These are phyloP conservation scores for Buceros bicornis DNA, from an alignment of 2,797 vertebrate species.

Conservation along the genomic window DNA sequence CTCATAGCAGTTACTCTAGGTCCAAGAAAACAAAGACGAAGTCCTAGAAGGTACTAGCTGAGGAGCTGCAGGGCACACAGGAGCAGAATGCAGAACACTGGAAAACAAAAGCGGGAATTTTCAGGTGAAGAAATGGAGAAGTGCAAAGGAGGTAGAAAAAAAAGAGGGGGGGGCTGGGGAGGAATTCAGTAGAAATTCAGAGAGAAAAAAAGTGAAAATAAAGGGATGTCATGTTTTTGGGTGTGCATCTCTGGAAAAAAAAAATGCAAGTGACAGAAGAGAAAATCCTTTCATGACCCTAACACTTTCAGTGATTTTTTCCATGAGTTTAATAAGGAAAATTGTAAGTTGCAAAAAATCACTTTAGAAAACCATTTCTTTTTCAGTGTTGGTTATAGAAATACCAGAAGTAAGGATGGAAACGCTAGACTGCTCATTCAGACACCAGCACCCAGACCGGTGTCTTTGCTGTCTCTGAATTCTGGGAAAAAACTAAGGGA, in stretches of 20 bases:
- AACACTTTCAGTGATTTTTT: background rate
- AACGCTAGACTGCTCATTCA: constrained; percentile 7
- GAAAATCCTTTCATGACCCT: background rate
- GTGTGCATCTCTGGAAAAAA: background rate
- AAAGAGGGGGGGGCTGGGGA: rapidly evolving
- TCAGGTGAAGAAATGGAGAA: background rate
- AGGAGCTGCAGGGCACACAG: background rate
- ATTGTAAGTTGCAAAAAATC: background rate
- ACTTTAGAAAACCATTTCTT: background rate
- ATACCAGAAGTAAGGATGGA: constrained; percentile 25
- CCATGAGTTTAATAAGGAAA: background rate
- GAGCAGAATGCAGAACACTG: background rate
- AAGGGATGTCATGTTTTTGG: background rate
- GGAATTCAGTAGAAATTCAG: background rate
- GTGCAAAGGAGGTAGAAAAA: rapidly evolving
- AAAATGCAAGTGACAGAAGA: background rate
- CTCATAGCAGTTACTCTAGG: background rate
- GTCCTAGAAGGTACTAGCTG: background rate
- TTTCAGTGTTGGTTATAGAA: background rate
- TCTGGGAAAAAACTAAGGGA: background rate
- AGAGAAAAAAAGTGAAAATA: background rate
- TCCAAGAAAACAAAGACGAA: background rate
- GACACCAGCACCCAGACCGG: background rate
- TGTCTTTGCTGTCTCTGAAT: background rate
- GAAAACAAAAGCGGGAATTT: background rate